Base-by-base conservation (phyloP, 1,140 invertebrate genomes). In the Copidosoma floridanum region DNA sequence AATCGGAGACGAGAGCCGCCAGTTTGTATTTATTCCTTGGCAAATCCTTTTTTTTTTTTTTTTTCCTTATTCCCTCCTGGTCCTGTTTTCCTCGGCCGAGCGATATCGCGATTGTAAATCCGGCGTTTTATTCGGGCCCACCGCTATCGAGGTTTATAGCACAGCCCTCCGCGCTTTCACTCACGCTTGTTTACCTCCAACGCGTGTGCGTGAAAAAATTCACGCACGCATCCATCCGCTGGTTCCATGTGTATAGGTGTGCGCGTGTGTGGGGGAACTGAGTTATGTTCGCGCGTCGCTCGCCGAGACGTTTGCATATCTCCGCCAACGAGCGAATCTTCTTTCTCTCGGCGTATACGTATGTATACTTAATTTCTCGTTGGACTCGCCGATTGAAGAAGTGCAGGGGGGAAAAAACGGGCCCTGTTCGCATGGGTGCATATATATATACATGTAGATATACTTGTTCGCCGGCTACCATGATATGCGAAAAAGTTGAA, bases 111-210 rank as follows among this genome's bases (percentile, higher is more conserved):
- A 73, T 69, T 74, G 75, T 80, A 80, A 80, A 80, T 80, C 74
- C 75, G 71, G 71, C 68, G 76, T 76, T 80, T 80, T 79, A 80
- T 80, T 79, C 70, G 68, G 67, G 68, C 71, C n/a, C n/a, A n/a
- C n/a, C n/a, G 69, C 74, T 80, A 80, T 79, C 76, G 74, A 76
- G 72, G 78, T 80, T 80, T 80, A 80, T 79, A 77, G 77, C n/a
- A n/a, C n/a, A n/a, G n/a, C n/a, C n/a, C n/a, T n/a, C n/a, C n/a
- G n/a, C 48, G 57, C 18, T 48, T 26, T 48, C 26, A 6, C 18
- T 48, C 24, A 11, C 46, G 12, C 46, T 48, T n/a, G n/a, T n/a
- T n/a, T n/a, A n/a, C n/a, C 46, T 27, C 35, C 16, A 8, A n/a
- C 27, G 35, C 16, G 21, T 24, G 11, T 7, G 14, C n/a, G 51